Conservation (phyloP, 2,113 vertebrate species). For the Pseudopipra pipra region DNA sequence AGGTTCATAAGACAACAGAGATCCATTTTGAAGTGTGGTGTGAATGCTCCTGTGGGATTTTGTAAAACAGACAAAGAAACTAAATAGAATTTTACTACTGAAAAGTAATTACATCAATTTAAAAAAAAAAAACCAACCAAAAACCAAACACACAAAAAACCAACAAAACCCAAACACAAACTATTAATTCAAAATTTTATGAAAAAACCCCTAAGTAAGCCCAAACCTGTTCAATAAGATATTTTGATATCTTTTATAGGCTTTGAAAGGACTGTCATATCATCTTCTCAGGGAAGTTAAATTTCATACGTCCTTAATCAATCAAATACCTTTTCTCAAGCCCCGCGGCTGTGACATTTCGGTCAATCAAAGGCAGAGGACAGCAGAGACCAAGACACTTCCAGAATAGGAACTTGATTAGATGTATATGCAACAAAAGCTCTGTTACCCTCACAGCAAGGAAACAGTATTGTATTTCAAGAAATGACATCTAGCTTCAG, state of each 20-base stretch:
- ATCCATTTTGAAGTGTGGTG: background rate
- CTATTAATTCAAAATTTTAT: background rate
- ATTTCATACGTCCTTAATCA: background rate
- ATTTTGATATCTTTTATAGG: background rate
- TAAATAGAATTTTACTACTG: background rate
- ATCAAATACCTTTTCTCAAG: background rate
- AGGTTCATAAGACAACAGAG: background rate
- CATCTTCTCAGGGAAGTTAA: background rate
- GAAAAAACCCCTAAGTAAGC: background rate
- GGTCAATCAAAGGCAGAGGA: constrained; percentile 10
- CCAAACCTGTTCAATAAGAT: background rate
- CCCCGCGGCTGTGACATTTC: background rate
- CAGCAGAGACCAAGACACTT: background rate
- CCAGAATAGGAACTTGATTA: background rate
- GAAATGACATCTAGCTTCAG: background rate
- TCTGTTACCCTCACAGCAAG: background rate
- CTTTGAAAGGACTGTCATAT: background rate
- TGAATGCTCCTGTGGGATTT: background rate
- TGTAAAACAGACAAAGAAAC: background rate
- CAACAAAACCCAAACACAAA: background rate
- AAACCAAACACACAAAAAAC: background rate
- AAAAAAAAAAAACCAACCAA: background rate
- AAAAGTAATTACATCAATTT: background rate
- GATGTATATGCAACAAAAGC: background rate
- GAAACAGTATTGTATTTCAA: background rate